A percentile compares a stretch with the other conserved stretches of the same genome.
phyloP scores from a whole-genome alignment of 1,140 invertebrate genomes.

The Pteromalus puparum region DNA sequence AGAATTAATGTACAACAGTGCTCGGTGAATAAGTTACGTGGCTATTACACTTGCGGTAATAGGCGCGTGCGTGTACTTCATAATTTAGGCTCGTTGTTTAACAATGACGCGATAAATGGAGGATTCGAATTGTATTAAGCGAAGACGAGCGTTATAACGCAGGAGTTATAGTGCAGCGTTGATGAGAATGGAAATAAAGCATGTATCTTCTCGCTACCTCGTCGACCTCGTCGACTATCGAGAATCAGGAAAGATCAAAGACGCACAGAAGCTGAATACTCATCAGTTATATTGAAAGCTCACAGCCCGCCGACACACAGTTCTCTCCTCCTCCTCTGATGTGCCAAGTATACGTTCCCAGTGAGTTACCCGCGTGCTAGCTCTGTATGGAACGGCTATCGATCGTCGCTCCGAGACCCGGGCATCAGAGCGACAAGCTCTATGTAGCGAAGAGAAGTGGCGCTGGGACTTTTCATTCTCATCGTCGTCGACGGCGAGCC shows the following conservation, averaged over 20 bases:
- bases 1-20: conserved; percentile 1
- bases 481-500: not conserved
- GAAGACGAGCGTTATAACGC: too few relatives aligned
- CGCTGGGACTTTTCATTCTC: conserved; percentile 36
- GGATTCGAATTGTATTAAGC: too few relatives aligned
- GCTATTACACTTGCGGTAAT: conserved; percentile 3
- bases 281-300: too few relatives aligned
- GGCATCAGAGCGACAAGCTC: not conserved
- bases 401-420: conserved; percentile 15
- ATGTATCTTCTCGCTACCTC: not conserved
- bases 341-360: too few relatives aligned
- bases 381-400: not conserved
- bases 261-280: too few relatives aligned
- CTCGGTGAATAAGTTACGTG: not conserved
- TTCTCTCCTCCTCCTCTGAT: too few relatives aligned
- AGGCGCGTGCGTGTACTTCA: not conserved
- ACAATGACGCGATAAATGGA: not conserved
- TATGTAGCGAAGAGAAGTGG: not conserved
- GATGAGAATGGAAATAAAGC: too few relatives aligned
- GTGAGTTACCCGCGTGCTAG: too few relatives aligned
- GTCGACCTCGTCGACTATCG: not conserved
- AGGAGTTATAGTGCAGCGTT: too few relatives aligned
- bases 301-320: too few relatives aligned
- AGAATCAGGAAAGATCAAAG: not conserved
- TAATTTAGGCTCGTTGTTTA: not conserved